Evolutionary conservation across 2,888 invertebrate species (phyloP), one percentile per base, ranked within the genome.

Genomic region (Euproctis similis): DNA sequence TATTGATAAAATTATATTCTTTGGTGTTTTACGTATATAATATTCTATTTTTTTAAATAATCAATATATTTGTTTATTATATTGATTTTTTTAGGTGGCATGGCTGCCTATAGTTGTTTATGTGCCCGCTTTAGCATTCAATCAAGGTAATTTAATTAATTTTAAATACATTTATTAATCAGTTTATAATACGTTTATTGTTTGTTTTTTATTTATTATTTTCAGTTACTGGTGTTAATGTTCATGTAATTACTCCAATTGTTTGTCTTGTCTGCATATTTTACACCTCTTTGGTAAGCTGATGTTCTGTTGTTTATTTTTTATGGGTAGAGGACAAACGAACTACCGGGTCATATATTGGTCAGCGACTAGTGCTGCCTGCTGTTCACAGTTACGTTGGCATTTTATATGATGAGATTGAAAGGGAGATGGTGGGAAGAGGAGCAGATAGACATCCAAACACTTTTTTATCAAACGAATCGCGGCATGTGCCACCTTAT

Each of bases 201-300:
- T n/a, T n/a, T n/a, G n/a, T n/a, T n/a, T n/a, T n/a, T n/a, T n/a
- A n/a, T n/a, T n/a, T n/a, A n/a, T 36, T 21, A 24, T 35, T 32
- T 85, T 78, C 69, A 90, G 93, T 93, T 2, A 92, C 93, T 3
- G 93, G 93, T 7, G 87, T 92, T 1, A 90, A 91, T 49, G 87
- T 92, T 22, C 93, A 92, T 58, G 84, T 90, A 12, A 86, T 92
- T 1, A 91, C 92, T 1, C 88, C 92, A 1, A 80, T 92, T 9
- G 91, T 92, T 2, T 92, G 92, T 40, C 59, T 89, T 8, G 90
- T 93, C 12, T 93, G 93, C 60, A 93, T 92, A 55, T 91, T 93
- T 63, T 93, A 93, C 56, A 93, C 93, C 0, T 89, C 90, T 34
- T 85, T 92, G 71, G 92, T 92, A 73, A 82, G 88, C 6, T 10